phyloP scores from a whole-genome alignment of 1,140 invertebrate genomes.

The Notospermus geniculatus region DNA sequence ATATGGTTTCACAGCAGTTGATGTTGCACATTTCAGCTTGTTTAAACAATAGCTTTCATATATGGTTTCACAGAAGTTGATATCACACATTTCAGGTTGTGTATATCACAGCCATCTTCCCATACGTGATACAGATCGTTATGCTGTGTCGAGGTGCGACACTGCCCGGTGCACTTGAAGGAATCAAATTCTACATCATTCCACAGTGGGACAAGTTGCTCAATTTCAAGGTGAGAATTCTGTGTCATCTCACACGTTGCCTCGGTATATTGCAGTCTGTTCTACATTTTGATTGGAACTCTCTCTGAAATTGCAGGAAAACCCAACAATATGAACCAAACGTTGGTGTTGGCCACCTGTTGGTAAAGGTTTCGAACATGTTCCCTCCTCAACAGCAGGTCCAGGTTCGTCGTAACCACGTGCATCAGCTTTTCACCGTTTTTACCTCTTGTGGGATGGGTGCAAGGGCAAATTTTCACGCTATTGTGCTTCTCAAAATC shows the following conservation, averaged over 20 bases:
- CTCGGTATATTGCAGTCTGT: background rate
- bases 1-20: too few relatives aligned
- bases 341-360: background rate
- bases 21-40: too few relatives aligned
- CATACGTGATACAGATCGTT: constrained; percentile 54
- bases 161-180: constrained; percentile 67
- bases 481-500: too few relatives aligned
- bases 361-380: too few relatives aligned
- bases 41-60: too few relatives aligned
- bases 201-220: constrained; percentile 36
- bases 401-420: too few relatives aligned
- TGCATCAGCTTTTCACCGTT: too few relatives aligned
- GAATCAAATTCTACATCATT: constrained; percentile 75
- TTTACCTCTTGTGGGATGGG: too few relatives aligned
- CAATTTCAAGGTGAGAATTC: constrained; percentile 33
- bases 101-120: constrained; percentile 58
- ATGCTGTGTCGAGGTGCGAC: constrained; percentile 59
- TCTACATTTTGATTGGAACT: background rate
- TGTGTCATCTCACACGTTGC: background rate
- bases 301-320: background rate
- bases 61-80: too few relatives aligned
- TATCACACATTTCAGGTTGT: constrained; percentile 43
- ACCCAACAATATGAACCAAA: background rate
- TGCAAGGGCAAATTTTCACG: too few relatives aligned
- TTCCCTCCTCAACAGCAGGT: too few relatives aligned